Conservation (phyloP, 2,113 vertebrate species). For the Crotalus tigris region DNA sequence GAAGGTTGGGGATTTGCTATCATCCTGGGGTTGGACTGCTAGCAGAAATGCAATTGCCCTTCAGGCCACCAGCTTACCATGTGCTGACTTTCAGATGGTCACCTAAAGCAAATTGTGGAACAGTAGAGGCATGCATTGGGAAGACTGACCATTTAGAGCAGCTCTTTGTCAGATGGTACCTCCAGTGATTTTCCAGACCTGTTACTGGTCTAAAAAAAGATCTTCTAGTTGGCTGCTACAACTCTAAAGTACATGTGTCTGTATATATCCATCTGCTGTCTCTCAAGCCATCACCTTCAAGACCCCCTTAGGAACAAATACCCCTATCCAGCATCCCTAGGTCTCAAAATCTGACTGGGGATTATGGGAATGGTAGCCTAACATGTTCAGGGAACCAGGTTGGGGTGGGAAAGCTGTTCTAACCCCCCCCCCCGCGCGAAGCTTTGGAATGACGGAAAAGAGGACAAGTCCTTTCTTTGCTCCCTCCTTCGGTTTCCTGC, state of each 20-base stretch:
- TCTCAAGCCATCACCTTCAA: background rate
- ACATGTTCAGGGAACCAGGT: background rate
- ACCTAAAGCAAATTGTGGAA: background rate
- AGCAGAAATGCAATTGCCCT: background rate
- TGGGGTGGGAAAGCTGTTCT: background rate
- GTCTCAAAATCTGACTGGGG: background rate
- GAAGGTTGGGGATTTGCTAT: no score
- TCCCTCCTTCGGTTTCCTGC: background rate
- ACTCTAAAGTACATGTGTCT: background rate
- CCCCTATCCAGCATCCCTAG: background rate
- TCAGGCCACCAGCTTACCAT: background rate
- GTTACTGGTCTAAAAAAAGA: background rate
- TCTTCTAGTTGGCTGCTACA: background rate
- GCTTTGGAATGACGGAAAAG: background rate
- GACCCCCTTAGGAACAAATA: background rate
- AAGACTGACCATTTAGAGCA: background rate
- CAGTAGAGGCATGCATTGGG: background rate
- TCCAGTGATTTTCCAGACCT: background rate
- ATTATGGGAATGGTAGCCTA: background rate
- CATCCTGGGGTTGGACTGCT: background rate
- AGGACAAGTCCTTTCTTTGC: background rate
- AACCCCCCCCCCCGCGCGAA: background rate
- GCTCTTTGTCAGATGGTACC: background rate
- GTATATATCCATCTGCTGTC: background rate
- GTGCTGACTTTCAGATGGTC: background rate